Conservation (phyloP, 2,888 invertebrate species). For the Camponotus fellah region DNA sequence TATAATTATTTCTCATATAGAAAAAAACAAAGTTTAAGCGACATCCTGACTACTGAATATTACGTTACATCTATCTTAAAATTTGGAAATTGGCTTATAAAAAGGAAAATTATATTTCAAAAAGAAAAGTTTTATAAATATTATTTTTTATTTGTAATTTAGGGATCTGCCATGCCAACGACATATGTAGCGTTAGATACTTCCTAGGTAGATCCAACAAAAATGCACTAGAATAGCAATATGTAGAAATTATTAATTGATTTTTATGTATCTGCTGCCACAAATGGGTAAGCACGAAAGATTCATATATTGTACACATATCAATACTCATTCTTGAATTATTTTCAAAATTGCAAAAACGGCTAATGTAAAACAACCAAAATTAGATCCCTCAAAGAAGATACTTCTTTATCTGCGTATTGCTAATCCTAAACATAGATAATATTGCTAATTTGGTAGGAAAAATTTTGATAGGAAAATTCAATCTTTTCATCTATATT, state of each 20-base stretch:
- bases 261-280: constrained; percentile 88
- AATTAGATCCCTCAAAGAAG: constrained; percentile 85
- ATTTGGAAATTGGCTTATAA: background rate
- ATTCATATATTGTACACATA: background rate
- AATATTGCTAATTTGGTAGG: constrained; percentile 87
- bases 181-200: constrained; percentile 87
- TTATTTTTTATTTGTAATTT: background rate
- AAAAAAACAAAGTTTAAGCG: constrained; percentile 88
- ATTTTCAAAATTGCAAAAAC: constrained; percentile 85
- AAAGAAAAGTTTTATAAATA: background rate
- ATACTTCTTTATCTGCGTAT: constrained; percentile 88
- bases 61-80: constrained; percentile 86
- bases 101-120: background rate
- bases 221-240: constrained; percentile 86
- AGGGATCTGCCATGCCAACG: constrained; percentile 90
- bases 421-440: constrained; percentile 87
- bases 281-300: constrained; percentile 87
- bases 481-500: background rate
- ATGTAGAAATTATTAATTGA: constrained; percentile 87
- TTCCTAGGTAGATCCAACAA: constrained; percentile 79
- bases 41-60: constrained; percentile 87
- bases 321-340: background rate
- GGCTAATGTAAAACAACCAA: constrained; percentile 86
- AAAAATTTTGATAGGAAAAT: constrained; percentile 85
- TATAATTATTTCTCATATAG: constrained; percentile 90